phyloP scores from a whole-genome alignment of 2,113 vertebrate species.

The Xyrauchen texanus region DNA sequence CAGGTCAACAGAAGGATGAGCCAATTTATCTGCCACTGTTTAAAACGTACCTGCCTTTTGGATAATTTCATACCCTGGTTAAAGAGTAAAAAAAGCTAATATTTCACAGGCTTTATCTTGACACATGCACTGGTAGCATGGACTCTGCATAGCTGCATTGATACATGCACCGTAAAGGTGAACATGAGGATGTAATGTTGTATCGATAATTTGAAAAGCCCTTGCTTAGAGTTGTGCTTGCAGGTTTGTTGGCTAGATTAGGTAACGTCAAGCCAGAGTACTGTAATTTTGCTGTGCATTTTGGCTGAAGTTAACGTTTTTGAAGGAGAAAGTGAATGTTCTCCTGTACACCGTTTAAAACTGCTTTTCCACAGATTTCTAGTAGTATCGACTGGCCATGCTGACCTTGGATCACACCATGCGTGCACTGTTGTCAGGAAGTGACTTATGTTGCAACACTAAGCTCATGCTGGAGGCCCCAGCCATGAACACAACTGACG shows the following conservation, averaged over 20 bases:
- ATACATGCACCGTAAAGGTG: too few species aligned
- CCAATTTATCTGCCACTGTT: too few species aligned
- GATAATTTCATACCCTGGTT: too few species aligned
- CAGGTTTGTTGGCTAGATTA: neutral
- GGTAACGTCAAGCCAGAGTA: neutral
- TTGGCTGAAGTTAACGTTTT: neutral
- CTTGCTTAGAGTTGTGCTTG: neutral
- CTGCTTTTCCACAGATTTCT: neutral
- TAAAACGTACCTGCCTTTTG: too few species aligned
- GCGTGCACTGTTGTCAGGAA: constrained; percentile 19
- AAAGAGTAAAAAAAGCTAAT: too few species aligned
- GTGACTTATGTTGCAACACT: constrained; percentile 10
- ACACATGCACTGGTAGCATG: too few species aligned
- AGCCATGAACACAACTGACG: neutral
- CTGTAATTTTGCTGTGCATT: neutral
- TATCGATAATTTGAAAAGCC: neutral
- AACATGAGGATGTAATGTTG: too few species aligned
- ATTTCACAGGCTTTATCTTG: too few species aligned
- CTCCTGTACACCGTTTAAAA: too few species aligned
- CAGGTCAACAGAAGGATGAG: too few species aligned
- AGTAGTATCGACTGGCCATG: neutral
- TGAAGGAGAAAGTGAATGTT: too few species aligned
- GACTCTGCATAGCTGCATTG: too few species aligned
- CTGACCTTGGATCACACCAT: neutral
- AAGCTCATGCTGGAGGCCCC: neutral